phyloP scores from a whole-genome alignment of 1,140 invertebrate genomes.

The Antheraea pernyi region DNA sequence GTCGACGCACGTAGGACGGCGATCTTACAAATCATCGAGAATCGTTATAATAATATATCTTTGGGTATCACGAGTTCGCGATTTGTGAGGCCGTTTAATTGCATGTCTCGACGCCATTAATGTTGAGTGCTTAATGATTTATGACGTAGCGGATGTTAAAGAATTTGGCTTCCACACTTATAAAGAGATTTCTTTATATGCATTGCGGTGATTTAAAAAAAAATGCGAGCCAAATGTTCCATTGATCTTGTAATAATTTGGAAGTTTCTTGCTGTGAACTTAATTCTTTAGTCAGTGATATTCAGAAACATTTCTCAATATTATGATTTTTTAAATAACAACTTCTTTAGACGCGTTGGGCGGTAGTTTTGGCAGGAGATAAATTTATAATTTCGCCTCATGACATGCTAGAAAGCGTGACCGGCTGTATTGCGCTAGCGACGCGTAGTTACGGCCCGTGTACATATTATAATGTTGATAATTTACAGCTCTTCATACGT shows the following conservation, averaged over 20 bases:
- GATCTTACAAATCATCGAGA: constrained; percentile 47
- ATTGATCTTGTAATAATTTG: neutral
- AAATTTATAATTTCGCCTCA: too few species aligned
- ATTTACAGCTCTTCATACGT: too few species aligned
- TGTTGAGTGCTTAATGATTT: constrained; percentile 32
- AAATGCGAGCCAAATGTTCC: neutral
- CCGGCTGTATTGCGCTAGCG: too few species aligned
- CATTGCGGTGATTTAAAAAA: too few species aligned
- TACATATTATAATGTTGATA: too few species aligned
- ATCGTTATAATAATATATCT: constrained; percentile 27
- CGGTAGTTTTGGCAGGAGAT: too few species aligned
- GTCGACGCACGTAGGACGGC: constrained; percentile 51
- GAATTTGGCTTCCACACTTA: constrained; percentile 16
- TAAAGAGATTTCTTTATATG: neutral
- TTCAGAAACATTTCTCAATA: too few species aligned
- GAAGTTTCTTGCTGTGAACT: neutral
- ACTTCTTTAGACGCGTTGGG: too few species aligned
- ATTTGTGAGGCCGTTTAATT: constrained; percentile 37
- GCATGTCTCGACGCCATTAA: constrained; percentile 30
- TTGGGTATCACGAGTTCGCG: constrained; percentile 18
- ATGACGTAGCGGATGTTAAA: constrained; percentile 21
- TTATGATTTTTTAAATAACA: too few species aligned
- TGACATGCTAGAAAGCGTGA: too few species aligned
- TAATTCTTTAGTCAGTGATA: too few species aligned
- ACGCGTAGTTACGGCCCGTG: too few species aligned